A percentile compares a stretch with the other conserved stretches of the same genome.
phyloP scores from a whole-genome alignment of 2,113 vertebrate species.

The Mastomys natalensis region DNA sequence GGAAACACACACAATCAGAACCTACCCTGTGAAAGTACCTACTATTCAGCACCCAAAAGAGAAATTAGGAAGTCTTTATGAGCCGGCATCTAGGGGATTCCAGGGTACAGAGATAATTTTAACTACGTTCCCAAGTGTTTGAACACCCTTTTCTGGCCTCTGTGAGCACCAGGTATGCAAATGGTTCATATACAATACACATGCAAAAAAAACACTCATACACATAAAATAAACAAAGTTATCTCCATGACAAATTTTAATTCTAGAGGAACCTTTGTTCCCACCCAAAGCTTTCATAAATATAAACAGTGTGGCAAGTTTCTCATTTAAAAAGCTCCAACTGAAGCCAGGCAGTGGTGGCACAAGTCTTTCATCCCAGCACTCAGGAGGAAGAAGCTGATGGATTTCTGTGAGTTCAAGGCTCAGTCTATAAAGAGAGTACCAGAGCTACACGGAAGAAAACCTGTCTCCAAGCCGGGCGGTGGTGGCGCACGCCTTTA shows the following conservation, averaged over 20 bases:
- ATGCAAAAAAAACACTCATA: not conserved
- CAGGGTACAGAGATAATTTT: not conserved
- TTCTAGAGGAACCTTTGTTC: not conserved
- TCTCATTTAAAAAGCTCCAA: not conserved
- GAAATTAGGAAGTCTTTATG: not conserved
- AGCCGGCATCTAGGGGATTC: not conserved
- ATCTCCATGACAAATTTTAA: not conserved
- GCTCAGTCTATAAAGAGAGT: too few species aligned
- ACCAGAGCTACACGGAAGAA: too few species aligned
- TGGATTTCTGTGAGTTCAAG: too few species aligned
- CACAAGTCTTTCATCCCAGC: too few species aligned
- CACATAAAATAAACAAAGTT: not conserved
- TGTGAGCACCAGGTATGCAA: not conserved
- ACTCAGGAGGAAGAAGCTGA: too few species aligned
- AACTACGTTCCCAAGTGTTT: not conserved
- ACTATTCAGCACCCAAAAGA: not conserved
- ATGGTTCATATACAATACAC: not conserved
- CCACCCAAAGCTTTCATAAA: not conserved
- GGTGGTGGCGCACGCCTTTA: too few species aligned
- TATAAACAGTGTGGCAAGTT: not conserved
- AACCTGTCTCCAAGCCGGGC: too few species aligned
- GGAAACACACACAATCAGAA: constrained; percentile 77
- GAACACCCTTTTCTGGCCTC: not conserved
- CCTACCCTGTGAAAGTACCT: not conserved
- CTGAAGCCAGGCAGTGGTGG: too few species aligned